Evolutionary conservation across 2,888 invertebrate genomes (phyloP).

Genomic region (Parasteatoda lunata): DNA sequence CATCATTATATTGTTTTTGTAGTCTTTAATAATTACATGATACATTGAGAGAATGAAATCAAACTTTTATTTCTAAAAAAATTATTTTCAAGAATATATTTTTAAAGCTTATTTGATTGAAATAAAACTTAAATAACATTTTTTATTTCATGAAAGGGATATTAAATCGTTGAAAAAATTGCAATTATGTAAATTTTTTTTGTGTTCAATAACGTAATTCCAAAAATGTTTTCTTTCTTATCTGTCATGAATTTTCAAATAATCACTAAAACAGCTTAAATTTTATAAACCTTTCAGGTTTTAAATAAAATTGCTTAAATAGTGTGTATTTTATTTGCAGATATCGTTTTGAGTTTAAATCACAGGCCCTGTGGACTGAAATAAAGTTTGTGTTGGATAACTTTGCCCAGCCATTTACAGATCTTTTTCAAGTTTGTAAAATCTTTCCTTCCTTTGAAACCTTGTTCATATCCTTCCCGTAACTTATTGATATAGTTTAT

Average conservation of each 20-base stretch:
- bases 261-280: background rate
- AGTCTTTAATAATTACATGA: too few relatives aligned
- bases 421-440: conserved; percentile 85
- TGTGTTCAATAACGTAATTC: background rate
- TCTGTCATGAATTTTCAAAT: background rate
- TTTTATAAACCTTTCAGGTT: background rate
- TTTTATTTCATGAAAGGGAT: too few relatives aligned
- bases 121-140: too few relatives aligned
- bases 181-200: background rate
- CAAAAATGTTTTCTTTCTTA: background rate
- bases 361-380: conserved; percentile 94
- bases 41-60: too few relatives aligned
- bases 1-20: too few relatives aligned
- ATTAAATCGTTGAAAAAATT: too few relatives aligned
- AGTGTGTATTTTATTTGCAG: conserved; percentile 70
- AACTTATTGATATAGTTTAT: too few relatives aligned
- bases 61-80: too few relatives aligned
- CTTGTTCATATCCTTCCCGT: too few relatives aligned
- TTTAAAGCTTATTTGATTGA: too few relatives aligned
- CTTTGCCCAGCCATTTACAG: conserved; percentile 94
- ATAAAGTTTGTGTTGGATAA: conserved; percentile 96
- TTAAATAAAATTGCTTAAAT: background rate
- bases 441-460: background rate
- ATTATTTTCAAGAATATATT: too few relatives aligned
- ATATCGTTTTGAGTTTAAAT: conserved; percentile 96